Evolutionary conservation across 1,140 invertebrate genomes (phyloP), one percentile per base, ranked within the genome.

Genomic region (Lerema accius): DNA sequence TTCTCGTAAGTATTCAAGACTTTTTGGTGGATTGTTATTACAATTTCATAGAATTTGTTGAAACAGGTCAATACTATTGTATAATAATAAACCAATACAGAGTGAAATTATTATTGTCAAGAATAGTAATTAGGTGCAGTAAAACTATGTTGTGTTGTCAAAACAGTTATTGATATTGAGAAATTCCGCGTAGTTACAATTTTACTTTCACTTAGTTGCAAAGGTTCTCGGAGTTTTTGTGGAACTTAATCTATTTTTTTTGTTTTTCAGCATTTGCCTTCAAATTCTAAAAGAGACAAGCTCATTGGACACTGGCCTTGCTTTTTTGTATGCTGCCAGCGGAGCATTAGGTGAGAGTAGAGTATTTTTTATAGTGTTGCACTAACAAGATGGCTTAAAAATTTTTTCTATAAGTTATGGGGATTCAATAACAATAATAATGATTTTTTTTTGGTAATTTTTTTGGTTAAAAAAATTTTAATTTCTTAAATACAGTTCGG

Each of bases 341-440:
- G 87, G 82, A 73, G 73, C 69, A 78, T 82, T 90, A 67, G 85
- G 87, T 90, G 67, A 88, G 84, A 76, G 73, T 68, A 72, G n/a
- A n/a, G n/a, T n/a, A 64, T 7, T 19, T 46, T 65, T 55, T n/a
- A n/a, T n/a, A n/a, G n/a, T n/a, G n/a, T n/a, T n/a, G n/a, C n/a
- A n/a, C n/a, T n/a, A n/a, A n/a, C n/a, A n/a, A n/a, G n/a, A n/a
- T n/a, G n/a, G n/a, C n/a, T n/a, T n/a, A n/a, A n/a, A n/a, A n/a
- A n/a, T n/a, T n/a, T n/a, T n/a, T n/a, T n/a, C n/a, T n/a, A n/a
- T n/a, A n/a, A n/a, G n/a, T n/a, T n/a, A n/a, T n/a, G n/a, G n/a
- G n/a, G n/a, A n/a, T n/a, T 62, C 16, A 32, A 28, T 39, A 17
- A 14, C 14, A 13, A 26, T 2, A 13, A 49, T 14, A 19, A 32